A percentile compares a stretch with the other conserved stretches of the same genome.
These are phyloP conservation scores for Terebella lapidaria DNA, from an alignment of 2,888 invertebrate species.

Conservation along the genomic window DNA sequence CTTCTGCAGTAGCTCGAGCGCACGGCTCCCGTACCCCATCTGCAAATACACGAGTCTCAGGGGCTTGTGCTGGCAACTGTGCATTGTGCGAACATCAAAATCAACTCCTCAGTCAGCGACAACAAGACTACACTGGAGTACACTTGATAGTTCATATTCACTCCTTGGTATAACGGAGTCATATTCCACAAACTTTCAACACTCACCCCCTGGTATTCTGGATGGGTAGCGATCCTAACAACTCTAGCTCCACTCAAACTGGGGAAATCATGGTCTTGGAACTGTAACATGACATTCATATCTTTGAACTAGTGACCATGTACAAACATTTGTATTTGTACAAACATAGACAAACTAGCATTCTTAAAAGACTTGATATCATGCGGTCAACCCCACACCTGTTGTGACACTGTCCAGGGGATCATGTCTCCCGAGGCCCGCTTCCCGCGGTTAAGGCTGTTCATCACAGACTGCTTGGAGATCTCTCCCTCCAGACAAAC, in stretches of 20 bases:
- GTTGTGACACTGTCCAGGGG: conserved; percentile 97
- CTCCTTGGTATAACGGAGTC: too few species aligned
- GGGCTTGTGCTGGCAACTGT: too few species aligned
- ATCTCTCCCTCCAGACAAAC: conserved; percentile 66
- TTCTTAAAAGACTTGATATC: too few species aligned
- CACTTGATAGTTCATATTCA: neutral
- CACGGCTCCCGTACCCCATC: conserved; percentile 95
- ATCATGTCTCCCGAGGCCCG: conserved; percentile 94
- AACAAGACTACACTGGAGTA: neutral
- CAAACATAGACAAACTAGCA: too few species aligned
- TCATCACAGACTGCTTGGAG: conserved; percentile 65
- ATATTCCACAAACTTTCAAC: too few species aligned
- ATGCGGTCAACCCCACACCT: too few species aligned
- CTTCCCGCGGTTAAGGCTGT: conserved; percentile 78
- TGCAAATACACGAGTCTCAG: too few species aligned
- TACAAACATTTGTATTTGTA: too few species aligned
- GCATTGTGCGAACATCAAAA: too few species aligned
- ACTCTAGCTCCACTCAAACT: conserved; percentile 82
- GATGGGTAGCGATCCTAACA: conserved; percentile 96
- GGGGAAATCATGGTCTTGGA: conserved; percentile 89
- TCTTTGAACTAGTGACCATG: neutral
- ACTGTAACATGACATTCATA: conserved; percentile 53
- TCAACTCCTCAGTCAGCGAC: neutral
- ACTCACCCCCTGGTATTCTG: conserved; percentile 67
- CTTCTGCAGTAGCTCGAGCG: conserved; percentile 74